phyloP scores from a whole-genome alignment of 1,140 invertebrate genomes.

The Heliconius hermathena region DNA sequence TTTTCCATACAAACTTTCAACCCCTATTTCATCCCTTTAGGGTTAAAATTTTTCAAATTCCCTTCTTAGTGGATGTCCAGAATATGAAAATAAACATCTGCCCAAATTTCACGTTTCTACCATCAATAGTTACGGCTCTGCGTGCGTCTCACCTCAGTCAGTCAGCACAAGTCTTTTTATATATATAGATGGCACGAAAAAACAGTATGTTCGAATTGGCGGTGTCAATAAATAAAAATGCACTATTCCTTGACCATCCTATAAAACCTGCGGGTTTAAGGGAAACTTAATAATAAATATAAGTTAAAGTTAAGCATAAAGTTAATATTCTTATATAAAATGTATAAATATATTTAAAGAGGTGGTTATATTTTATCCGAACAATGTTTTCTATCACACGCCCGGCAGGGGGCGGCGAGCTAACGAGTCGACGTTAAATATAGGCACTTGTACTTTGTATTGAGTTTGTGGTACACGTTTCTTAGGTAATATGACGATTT shows the following conservation, averaged over 20 bases:
- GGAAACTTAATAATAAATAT: background rate
- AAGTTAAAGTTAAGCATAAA: background rate
- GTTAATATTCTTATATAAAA: background rate
- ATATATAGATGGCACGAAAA: no score
- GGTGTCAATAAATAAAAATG: background rate
- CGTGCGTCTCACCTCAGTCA: no score
- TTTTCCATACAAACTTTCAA: no score
- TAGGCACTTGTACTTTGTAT: background rate
- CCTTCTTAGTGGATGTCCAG: no score
- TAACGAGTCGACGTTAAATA: constrained; percentile 10
- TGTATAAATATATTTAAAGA: constrained; percentile 2
- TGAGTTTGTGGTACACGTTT: background rate
- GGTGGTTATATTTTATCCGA: background rate
- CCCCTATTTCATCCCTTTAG: no score
- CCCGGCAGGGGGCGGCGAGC: constrained; percentile 4
- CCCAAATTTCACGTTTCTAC: no score
- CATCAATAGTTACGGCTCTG: no score
- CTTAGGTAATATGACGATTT: no score
- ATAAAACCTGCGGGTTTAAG: background rate
- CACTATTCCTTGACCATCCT: background rate
- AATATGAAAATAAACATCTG: no score
- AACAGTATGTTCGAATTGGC: no score
- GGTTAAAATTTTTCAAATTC: no score
- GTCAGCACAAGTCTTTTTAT: no score
- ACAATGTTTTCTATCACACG: constrained; percentile 11